These are phyloP conservation scores for Denticeps clupeoides DNA, from an alignment of 2,797 vertebrate species.

Conservation along the genomic window DNA sequence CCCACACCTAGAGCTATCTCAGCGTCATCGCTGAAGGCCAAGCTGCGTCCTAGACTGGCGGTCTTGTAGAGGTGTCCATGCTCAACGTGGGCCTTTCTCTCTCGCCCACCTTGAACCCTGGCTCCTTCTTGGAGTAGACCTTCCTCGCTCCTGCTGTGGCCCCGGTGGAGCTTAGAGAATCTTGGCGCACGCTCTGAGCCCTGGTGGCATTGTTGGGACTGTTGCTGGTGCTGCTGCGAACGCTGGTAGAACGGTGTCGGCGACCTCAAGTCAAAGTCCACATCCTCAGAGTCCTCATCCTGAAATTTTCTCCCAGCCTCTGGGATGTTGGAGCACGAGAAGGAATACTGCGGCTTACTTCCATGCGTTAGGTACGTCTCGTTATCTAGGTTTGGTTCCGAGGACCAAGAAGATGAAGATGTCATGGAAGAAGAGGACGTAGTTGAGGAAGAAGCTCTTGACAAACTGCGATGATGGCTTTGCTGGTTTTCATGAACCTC, in stretches of 20 bases:
- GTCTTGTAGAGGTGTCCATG: slow-evolving; percentile 50
- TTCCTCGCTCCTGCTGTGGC: slow-evolving; percentile 58
- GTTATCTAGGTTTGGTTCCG: slow-evolving; percentile 49
- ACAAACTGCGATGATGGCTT: slow-evolving; percentile 35
- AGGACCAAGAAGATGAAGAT: slow-evolving; percentile 56
- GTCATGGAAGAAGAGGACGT: slow-evolving; percentile 42
- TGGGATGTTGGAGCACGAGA: slow-evolving; percentile 63
- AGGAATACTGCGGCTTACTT: slow-evolving; percentile 49
- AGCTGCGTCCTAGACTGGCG: slow-evolving; percentile 48
- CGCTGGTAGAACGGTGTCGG: slow-evolving; percentile 8
- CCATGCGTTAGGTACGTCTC: slow-evolving; percentile 34
- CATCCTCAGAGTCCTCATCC: slow-evolving; percentile 27
- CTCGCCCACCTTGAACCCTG: slow-evolving; percentile 7
- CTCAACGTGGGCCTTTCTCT: slow-evolving; percentile 7
- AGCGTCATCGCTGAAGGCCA: slow-evolving; percentile 44
- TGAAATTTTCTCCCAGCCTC: slow-evolving; percentile 36
- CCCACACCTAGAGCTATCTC: slow-evolving; percentile 39
- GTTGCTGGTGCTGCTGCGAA: slow-evolving; percentile 35
- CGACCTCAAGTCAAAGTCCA: slow-evolving; percentile 11
- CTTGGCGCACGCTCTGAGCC: slow-evolving; percentile 10
- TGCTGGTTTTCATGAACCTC: slow-evolving; percentile 31
- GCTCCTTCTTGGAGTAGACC: slow-evolving; percentile 35
- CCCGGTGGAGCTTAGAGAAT: slow-evolving; percentile 40
- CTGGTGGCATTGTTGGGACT: slow-evolving; percentile 12
- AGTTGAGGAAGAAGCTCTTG: slow-evolving; percentile 48